A percentile compares a stretch with the other conserved stretches of the same genome.
These are phyloP conservation scores for Galbula dea DNA, from an alignment of 2,113 vertebrate species.

Conservation along the genomic window DNA sequence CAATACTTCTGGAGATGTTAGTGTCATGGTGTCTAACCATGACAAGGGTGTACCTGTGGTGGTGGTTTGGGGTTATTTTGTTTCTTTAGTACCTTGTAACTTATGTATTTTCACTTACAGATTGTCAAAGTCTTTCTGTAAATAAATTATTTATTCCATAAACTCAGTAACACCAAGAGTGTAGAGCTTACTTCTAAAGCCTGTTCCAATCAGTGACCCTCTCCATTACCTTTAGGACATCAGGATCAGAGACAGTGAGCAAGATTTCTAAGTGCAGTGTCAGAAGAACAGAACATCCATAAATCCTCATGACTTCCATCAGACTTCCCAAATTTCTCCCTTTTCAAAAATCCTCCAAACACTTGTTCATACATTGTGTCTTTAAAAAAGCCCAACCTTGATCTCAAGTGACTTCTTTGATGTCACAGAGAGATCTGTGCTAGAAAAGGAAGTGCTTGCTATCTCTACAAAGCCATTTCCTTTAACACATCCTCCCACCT, in stretches of 20 bases:
- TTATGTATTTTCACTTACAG: neutral
- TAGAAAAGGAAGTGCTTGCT: conserved; percentile 20
- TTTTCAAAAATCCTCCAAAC: neutral
- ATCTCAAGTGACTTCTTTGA: neutral
- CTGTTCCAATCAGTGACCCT: neutral
- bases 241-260: neutral
- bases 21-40: neutral
- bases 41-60: neutral
- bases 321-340: neutral
- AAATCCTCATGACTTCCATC: neutral
- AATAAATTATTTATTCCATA: neutral
- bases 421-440: neutral
- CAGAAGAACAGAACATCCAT: neutral
- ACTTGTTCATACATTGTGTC: neutral
- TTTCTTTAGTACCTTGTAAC: neutral
- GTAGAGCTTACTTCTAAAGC: neutral
- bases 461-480: conserved; percentile 44
- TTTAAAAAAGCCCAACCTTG: neutral
- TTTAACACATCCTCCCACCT: conserved; percentile 31
- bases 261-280: neutral
- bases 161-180: neutral
- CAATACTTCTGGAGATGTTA: neutral
- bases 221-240: neutral
- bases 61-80: neutral
- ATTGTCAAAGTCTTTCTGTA: neutral